Conservation (phyloP, 1,140 invertebrate species). For the Lordiphosa collinella region DNA sequence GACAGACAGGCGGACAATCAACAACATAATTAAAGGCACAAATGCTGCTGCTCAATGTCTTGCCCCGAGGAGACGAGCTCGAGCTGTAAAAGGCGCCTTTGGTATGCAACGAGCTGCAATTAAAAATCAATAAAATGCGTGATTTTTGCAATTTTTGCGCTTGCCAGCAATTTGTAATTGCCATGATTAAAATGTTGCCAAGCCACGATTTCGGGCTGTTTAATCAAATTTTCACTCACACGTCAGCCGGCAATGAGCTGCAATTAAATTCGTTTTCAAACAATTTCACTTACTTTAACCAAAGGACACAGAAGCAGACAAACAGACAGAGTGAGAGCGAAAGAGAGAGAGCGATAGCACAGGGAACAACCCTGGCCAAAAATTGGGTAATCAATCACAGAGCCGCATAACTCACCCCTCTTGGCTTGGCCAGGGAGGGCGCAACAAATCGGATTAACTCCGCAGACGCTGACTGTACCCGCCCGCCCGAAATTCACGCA, state of each 20-base stretch:
- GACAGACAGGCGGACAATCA: slow-evolving; percentile 45
- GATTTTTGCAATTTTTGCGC: slow-evolving; percentile 73
- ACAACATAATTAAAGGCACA: slow-evolving; percentile 77
- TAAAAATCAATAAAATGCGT: slow-evolving; percentile 78
- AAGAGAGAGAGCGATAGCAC: not conserved
- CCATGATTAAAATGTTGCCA: slow-evolving; percentile 69
- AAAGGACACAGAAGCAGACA: slow-evolving; percentile 1
- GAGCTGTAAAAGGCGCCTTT: slow-evolving; percentile 26
- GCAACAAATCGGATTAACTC: slow-evolving; percentile 74
- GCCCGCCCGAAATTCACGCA: slow-evolving; percentile 52
- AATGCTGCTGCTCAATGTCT: slow-evolving; percentile 40
- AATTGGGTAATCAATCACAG: slow-evolving; percentile 74
- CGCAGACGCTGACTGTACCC: slow-evolving; percentile 58
- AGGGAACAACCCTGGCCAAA: slow-evolving; percentile 33
- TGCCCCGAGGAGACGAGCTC: not conserved
- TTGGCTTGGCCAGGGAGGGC: slow-evolving; percentile 34
- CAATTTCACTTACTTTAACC: slow-evolving; percentile 34
- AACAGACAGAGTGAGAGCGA: slow-evolving; percentile 5
- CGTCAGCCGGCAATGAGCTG: slow-evolving; percentile 39
- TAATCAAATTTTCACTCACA: slow-evolving; percentile 74
- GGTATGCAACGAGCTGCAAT: slow-evolving; percentile 76
- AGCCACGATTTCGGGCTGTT: not conserved
- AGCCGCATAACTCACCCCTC: slow-evolving; percentile 64
- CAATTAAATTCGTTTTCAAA: slow-evolving; percentile 56
- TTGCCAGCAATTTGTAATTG: slow-evolving; percentile 72